Conservation (phyloP, 2,797 vertebrate species). For the Enteromius treurensis region DNA sequence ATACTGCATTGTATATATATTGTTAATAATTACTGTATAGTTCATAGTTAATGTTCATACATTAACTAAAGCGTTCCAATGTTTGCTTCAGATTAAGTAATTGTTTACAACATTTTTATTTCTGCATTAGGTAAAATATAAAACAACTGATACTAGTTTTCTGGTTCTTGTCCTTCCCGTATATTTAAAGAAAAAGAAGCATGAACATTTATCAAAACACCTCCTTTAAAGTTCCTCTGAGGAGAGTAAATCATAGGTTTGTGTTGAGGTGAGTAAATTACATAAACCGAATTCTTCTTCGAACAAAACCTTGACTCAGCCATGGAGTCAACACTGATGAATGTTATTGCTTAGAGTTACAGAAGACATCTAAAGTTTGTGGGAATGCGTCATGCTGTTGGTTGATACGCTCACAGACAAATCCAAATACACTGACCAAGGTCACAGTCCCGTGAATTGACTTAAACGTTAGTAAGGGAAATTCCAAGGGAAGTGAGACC, state of each 20-base stretch:
- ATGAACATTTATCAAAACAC: not conserved
- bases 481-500: conserved; percentile 8
- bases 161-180: not conserved
- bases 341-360: not conserved
- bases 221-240: not conserved
- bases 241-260: not conserved
- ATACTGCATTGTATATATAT: not conserved
- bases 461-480: not conserved
- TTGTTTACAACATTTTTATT: not conserved
- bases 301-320: not conserved
- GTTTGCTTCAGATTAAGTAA: not conserved
- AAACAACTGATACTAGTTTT: not conserved
- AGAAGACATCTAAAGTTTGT: not conserved
- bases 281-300: not conserved
- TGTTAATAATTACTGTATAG: not conserved
- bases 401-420: not conserved
- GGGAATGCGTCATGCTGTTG: not conserved
- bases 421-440: not conserved
- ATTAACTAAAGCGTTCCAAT: not conserved
- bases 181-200: not conserved
- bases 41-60: not conserved
- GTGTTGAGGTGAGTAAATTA: not conserved
- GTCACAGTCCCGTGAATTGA: not conserved
- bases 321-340: not conserved
- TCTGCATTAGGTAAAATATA: not conserved